Evolutionary conservation across 2,113 vertebrate species (phyloP), one percentile per base, ranked within the genome.

Genomic region (Ochotona princeps): DNA sequence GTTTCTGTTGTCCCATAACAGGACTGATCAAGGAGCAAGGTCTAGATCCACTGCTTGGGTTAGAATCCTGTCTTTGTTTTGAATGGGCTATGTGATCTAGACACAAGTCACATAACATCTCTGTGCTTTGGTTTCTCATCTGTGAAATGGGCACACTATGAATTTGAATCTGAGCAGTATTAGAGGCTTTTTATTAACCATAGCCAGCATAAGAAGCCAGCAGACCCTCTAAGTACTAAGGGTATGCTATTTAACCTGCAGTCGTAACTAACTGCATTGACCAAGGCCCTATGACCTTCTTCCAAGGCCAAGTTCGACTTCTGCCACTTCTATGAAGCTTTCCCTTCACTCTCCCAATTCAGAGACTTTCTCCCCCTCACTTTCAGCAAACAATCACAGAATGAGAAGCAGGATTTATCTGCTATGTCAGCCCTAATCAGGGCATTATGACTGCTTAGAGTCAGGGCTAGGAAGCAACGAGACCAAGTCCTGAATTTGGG

Each of bases 401-500:
- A 61, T 88, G 35, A 63, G 87, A 96, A 89, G 94, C 5, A 82
- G 51, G 51, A 90, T 79, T 92, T 91, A 83, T 80, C 49, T 90
- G 79, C 26, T 35, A 87, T 30, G 88, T 67, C 47, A 94, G 76
- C 51, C 14, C 18, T 89, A 57, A 89, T 82, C 92, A 96, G 76
- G 91, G 88, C 92, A 83, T 73, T 88, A 94, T 23, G 21, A 92
- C 74, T 93, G 30, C 35, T 82, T 85, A 80, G 65, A 90, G 88
- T 70, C 74, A 92, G 69, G 63, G 35, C 78, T 70, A 92, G 74
- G 65, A 67, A 83, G 28, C 66, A 75, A 80, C 26, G 65, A 93
- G n/a, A 63, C 61, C 70, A 92, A 73, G 73, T 90, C 70, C 14
- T 83, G 60, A 76, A 80, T 75, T 79, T 94, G 51, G 14, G 14